Percentiles rank a stretch among this genome's conserved stretches.
Evolutionary conservation across 2,797 vertebrate genomes (phyloP).

Genomic region (Hephaestus fuliginosus): DNA sequence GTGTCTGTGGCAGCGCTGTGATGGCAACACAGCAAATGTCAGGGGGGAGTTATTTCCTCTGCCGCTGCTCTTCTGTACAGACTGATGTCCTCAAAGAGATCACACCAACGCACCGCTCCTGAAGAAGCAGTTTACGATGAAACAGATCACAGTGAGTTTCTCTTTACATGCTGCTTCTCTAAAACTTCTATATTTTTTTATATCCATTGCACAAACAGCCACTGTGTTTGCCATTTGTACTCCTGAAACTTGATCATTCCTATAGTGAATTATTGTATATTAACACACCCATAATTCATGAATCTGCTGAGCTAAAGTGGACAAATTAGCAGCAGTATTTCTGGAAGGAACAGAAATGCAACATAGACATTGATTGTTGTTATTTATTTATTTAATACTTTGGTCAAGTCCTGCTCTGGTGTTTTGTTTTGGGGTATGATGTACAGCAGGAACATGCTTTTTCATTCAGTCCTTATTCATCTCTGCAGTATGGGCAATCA

Average conservation of each 20-base stretch:
- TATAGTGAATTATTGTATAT: background rate
- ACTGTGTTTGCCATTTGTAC: background rate
- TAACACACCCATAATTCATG: background rate
- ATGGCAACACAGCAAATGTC: constrained; percentile 10
- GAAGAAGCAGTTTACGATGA: background rate
- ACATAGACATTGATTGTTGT: no score
- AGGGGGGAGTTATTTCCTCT: background rate
- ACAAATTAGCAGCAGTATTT: background rate
- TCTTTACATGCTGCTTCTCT: background rate
- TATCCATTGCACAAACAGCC: background rate
- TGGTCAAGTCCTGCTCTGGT: no score
- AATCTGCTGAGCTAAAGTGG: background rate
- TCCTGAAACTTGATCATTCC: background rate
- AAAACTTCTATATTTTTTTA: background rate
- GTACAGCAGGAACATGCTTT: background rate
- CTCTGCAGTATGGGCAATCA: background rate
- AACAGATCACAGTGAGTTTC: background rate
- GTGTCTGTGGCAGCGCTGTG: constrained; percentile 26
- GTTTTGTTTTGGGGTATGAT: no score
- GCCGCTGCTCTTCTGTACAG: background rate
- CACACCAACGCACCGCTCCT: background rate
- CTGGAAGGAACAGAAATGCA: background rate
- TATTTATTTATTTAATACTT: no score
- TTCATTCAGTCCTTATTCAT: background rate
- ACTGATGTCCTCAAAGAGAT: background rate